Evolutionary conservation across 2,113 vertebrate genomes (phyloP).

Genomic region (Casuarius casuarius): DNA sequence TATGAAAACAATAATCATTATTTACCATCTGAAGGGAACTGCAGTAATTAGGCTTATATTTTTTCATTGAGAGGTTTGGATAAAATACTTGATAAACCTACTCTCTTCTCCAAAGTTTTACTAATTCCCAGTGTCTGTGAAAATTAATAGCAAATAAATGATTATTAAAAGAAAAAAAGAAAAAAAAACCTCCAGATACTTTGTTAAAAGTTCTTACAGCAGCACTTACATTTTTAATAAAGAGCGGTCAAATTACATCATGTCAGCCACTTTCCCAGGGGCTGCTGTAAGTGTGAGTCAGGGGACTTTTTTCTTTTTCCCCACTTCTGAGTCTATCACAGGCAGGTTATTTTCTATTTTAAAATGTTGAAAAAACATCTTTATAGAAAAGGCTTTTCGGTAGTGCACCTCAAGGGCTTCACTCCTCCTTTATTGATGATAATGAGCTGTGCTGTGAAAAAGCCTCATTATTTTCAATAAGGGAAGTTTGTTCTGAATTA

Average conservation of each 20-base stretch:
- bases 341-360: background rate
- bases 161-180: background rate
- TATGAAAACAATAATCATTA: background rate
- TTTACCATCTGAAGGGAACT: background rate
- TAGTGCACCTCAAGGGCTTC: background rate
- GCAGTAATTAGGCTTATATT: background rate
- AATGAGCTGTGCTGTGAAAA: background rate
- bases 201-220: background rate
- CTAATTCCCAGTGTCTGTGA: background rate
- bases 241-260: background rate
- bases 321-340: background rate
- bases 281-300: background rate
- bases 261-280: background rate
- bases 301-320: background rate
- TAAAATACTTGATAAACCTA: fast-evolving
- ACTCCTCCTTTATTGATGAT: background rate
- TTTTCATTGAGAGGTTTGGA: background rate
- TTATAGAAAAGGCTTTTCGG: background rate
- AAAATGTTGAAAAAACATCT: background rate
- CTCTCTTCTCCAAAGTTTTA: background rate
- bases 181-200: background rate
- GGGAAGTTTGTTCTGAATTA: background rate
- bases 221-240: background rate
- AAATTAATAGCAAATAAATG: background rate
- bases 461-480: background rate